Evolutionary conservation across 2,113 vertebrate genomes (phyloP).

Genomic region (Callocephalon fimbriatum): DNA sequence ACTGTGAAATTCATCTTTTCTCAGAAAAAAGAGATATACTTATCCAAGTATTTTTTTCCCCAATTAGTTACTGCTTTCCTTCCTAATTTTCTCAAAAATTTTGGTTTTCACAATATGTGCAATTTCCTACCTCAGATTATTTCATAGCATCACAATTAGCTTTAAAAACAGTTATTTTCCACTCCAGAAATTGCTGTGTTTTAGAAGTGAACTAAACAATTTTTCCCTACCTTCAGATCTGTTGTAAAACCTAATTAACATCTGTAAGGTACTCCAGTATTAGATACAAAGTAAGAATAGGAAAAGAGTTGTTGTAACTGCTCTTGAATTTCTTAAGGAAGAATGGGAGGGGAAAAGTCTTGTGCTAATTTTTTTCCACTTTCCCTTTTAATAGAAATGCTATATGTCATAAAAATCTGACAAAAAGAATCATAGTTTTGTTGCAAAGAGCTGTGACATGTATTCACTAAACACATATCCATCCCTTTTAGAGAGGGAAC

Average conservation of each 20-base stretch:
- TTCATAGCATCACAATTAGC: not conserved
- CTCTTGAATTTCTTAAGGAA: not conserved
- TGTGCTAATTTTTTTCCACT: not conserved
- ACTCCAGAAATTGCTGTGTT: not conserved
- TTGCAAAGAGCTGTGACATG: constrained; percentile 12
- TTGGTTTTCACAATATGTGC: not conserved
- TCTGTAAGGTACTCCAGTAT: not conserved
- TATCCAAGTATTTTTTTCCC: not conserved
- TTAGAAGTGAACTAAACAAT: not conserved
- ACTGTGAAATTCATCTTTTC: not conserved
- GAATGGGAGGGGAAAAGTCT: not conserved
- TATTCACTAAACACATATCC: not conserved
- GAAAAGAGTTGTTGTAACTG: not conserved
- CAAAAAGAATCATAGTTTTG: not conserved
- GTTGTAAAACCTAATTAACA: not conserved
- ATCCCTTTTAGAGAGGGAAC: not conserved
- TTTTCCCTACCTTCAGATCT: not conserved
- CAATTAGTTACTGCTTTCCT: not conserved
- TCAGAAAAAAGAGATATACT: not conserved
- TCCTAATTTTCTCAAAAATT: not conserved
- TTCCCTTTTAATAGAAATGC: constrained; percentile 25
- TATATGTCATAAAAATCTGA: not conserved
- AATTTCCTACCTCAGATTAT: not conserved
- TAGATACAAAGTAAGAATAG: not conserved
- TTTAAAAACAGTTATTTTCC: not conserved